These are phyloP conservation scores for Aplocera efformata DNA, from an alignment of 2,888 invertebrate genomes.

Conservation along the genomic window DNA sequence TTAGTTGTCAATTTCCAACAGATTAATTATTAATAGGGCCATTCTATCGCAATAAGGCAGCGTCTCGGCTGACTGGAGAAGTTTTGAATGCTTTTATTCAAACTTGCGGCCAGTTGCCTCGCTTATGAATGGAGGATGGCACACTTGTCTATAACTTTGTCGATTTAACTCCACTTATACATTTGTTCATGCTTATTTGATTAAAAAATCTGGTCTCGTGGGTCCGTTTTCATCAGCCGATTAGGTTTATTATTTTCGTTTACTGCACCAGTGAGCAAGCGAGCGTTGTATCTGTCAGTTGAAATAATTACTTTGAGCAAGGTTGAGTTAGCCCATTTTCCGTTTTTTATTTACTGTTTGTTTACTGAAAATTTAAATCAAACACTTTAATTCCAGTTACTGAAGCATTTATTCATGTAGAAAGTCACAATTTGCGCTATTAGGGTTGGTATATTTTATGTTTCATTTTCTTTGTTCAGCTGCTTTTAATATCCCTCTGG, in stretches of 20 bases:
- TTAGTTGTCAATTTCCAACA: constrained; percentile 12
- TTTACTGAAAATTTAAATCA: no score
- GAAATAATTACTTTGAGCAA: constrained; percentile 15
- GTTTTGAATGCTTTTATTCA: constrained; percentile 66
- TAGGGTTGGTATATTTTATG: not conserved
- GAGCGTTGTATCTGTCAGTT: constrained; percentile 17
- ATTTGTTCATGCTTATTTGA: constrained; percentile 40
- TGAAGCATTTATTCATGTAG: no score
- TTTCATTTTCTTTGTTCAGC: constrained; percentile 8
- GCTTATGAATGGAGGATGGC: constrained; percentile 57
- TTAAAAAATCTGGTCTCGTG: constrained; percentile 18
- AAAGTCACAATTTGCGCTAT: no score
- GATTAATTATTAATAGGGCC: constrained; percentile 29
- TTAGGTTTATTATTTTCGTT: constrained; percentile 28
- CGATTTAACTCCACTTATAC: constrained; percentile 55
- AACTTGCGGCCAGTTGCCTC: constrained; percentile 49
- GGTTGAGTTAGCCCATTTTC: not conserved
- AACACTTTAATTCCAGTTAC: no score
- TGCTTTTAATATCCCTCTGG: constrained; percentile 12
- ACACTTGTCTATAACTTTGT: constrained; percentile 59
- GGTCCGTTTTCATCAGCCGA: constrained; percentile 15
- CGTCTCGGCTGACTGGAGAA: constrained; percentile 38
- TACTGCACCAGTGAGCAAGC: constrained; percentile 19
- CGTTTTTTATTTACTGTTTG: not conserved
- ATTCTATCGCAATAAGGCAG: constrained; percentile 22